Conservation (phyloP, 2,797 vertebrate species). For the Pipistrellus pipistrellus region DNA sequence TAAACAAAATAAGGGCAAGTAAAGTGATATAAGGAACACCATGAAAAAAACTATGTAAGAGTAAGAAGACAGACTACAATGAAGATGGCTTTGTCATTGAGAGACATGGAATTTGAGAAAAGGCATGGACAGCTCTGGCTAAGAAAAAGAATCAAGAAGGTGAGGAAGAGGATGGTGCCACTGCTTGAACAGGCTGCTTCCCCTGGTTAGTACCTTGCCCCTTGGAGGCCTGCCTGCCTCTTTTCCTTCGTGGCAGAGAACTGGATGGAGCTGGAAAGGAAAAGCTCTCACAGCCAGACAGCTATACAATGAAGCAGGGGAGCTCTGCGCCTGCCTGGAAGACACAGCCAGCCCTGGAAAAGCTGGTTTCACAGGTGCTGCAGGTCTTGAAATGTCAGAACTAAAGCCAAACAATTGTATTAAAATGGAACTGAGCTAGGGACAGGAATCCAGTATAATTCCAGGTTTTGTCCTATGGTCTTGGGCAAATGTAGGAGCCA, state of each 20-base stretch:
- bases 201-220: neutral
- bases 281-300: constrained; percentile 5
- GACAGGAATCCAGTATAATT: neutral
- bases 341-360: neutral
- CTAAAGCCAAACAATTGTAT: neutral
- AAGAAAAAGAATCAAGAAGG: neutral
- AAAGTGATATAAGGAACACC: neutral
- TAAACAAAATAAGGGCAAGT: neutral
- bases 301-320: neutral
- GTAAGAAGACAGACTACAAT: neutral
- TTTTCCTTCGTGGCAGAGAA: neutral
- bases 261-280: neutral
- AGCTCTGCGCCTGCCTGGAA: neutral
- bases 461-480: neutral
- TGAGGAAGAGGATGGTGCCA: neutral
- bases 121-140: neutral
- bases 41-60: neutral
- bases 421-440: neutral
- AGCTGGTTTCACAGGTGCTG: neutral
- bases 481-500: neutral
- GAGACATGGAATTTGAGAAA: neutral
- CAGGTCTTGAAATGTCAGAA: neutral
- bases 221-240: neutral
- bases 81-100: neutral
- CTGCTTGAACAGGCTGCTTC: neutral